Base-by-base conservation (phyloP, 1,140 invertebrate species). In the Drosophila parvula region DNA sequence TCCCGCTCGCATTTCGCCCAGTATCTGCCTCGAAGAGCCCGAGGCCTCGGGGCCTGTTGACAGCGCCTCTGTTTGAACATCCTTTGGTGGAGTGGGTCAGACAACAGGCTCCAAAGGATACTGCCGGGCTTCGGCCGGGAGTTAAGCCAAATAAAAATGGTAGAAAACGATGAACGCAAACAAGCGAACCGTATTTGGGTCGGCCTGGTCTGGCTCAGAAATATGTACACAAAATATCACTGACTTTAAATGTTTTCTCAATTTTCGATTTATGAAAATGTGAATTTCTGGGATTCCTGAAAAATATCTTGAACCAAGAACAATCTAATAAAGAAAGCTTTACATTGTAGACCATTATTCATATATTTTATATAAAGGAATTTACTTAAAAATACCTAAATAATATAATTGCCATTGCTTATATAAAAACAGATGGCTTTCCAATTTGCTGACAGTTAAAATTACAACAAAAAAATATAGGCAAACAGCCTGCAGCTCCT, bases 21-120 rank as follows among this genome's bases (percentile, higher is more conserved):
- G 64, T 65, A 65, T 65, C 22, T 22, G 47, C 61, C 61, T 36
- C 18, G 58, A 27, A 44, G 47, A 53, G 18, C 47, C 45, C 65
- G 5, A 27, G 61, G 61, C 65, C 34, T 44, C 22, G 38, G 38
- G 61, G 45, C 22, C 22, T 67, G 65, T 69, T 69, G 65, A 69
- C 47, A 45, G 47, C 47, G 38, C 47, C 38, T 44, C 65, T 69
- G 61, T 44, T 69, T 69, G 65, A 69, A 67, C 47, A 59, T 59
- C 67, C 68, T 22, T 22, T 22, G 34, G 51, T 45, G 38, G 62
- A 69, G 65, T 67, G 65, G 61, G 65, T 50, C 65, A 65, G 60
- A 67, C 62, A 69, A 67, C 30, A 41, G 61, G 62, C 45, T 41
- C 36, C 63, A 53, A 67, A 53, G 65, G 44, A 69, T 53, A 32